These are phyloP conservation scores for Tenthredo notha DNA, from an alignment of 2,888 invertebrate genomes.

Conservation along the genomic window DNA sequence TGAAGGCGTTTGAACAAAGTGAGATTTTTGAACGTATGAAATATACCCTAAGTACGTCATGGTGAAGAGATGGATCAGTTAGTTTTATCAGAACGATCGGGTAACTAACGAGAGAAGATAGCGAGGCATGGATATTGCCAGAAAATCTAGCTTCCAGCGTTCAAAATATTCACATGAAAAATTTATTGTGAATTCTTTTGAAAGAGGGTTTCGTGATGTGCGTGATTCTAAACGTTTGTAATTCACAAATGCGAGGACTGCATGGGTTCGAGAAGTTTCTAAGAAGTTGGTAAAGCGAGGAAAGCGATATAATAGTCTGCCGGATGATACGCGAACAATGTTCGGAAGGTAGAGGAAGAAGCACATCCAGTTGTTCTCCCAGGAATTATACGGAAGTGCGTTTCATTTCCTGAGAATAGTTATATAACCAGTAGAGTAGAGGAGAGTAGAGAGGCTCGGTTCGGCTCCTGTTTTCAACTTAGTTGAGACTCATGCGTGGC, in stretches of 20 bases:
- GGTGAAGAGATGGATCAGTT: conserved; percentile 1
- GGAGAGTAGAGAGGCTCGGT: not conserved
- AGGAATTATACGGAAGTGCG: conserved; percentile 54
- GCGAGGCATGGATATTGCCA: not conserved
- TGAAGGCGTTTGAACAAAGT: not conserved
- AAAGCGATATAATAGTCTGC: conserved; percentile 44
- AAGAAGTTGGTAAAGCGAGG: conserved; percentile 35
- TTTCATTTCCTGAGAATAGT: conserved; percentile 54
- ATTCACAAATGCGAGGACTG: not conserved
- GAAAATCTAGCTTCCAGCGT: not conserved
- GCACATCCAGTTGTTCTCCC: conserved; percentile 36
- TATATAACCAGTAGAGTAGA: not conserved
- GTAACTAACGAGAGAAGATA: not conserved
- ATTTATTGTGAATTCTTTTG: conserved; percentile 4
- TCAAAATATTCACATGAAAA: not conserved
- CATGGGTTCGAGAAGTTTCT: conserved; percentile 10
- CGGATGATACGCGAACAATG: conserved; percentile 49
- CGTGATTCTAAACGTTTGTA: not conserved
- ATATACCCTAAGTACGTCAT: not conserved
- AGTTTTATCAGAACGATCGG: not conserved
- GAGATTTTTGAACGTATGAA: not conserved
- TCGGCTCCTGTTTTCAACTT: conserved; percentile 13
- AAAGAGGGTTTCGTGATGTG: not conserved
- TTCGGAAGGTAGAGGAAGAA: conserved; percentile 31
- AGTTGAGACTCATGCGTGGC: conserved; percentile 50